A percentile compares a stretch with the other conserved stretches of the same genome.
These are phyloP conservation scores for Torymus aiolomorphi DNA, from an alignment of 2,888 invertebrate genomes.

Conservation along the genomic window DNA sequence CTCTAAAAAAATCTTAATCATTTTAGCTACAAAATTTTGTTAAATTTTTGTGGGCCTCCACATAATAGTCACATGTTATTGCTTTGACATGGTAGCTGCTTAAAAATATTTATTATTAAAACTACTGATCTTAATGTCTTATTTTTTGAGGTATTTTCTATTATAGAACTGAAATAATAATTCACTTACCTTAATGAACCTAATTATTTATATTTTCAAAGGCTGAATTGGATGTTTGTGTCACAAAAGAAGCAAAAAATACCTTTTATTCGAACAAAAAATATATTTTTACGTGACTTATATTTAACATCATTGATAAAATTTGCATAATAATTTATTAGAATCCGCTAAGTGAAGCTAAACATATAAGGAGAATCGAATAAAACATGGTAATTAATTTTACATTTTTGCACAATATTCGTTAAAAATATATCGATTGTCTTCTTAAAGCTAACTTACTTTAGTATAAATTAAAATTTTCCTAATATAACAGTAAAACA, in stretches of 20 bases:
- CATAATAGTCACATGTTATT: no score
- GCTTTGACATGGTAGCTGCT: no score
- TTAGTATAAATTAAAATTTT: not conserved
- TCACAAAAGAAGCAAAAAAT: not conserved
- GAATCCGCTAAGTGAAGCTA: constrained; percentile 27
- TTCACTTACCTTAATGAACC: no score
- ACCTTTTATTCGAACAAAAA: constrained; percentile 24
- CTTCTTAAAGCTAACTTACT: constrained; percentile 34
- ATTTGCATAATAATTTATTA: constrained; percentile 24
- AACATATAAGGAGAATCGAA: constrained; percentile 3
- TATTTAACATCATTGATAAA: constrained; percentile 34
- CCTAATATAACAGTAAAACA: no score
- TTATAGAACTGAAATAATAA: no score
- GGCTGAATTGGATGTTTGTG: not conserved
- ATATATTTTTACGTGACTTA: constrained; percentile 43
- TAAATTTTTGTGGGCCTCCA: no score
- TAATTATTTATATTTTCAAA: no score
- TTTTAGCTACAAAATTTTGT: no score
- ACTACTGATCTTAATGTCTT: no score
- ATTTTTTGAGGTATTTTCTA: no score
- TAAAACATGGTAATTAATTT: not conserved
- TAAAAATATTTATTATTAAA: no score
- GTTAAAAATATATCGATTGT: constrained; percentile 40
- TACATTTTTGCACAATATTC: not conserved
- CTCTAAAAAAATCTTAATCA: no score